phyloP scores from a whole-genome alignment of 2,888 invertebrate species.

The Plebejus melissa region DNA sequence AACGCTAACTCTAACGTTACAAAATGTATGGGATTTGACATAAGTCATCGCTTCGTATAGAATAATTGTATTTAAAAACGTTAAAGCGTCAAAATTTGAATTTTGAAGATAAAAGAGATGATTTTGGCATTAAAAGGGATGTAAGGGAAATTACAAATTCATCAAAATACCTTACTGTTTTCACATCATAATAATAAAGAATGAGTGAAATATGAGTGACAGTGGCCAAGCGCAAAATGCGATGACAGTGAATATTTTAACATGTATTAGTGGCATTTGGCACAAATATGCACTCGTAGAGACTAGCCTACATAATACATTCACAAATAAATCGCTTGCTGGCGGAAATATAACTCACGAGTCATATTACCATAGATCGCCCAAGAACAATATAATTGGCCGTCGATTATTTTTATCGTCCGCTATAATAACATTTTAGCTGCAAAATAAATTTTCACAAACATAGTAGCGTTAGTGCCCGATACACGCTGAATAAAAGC shows the following conservation, averaged over 20 bases:
- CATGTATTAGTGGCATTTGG: conserved; percentile 7
- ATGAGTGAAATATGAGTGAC: background rate
- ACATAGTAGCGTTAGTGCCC: conserved; percentile 52
- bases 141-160: background rate
- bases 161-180: background rate
- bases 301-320: background rate
- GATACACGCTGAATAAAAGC: conserved; percentile 67
- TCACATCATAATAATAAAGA: background rate
- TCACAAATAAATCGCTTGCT: background rate
- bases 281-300: background rate
- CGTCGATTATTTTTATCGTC: conserved; percentile 42
- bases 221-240: conserved; percentile 4
- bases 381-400: conserved; percentile 35
- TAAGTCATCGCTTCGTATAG: too few species aligned
- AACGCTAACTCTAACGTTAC: too few species aligned
- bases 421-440: conserved; percentile 39
- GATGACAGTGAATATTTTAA: conserved; percentile 24
- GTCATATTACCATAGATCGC: conserved; percentile 19
- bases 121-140: too few species aligned
- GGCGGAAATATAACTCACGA: conserved; percentile 18
- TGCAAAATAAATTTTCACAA: conserved; percentile 40
- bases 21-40: too few species aligned
- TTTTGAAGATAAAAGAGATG: too few species aligned
- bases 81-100: too few species aligned
- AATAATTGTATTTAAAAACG: too few species aligned